A percentile compares a stretch with the other conserved stretches of the same genome.
Conservation (phyloP, 1,140 invertebrate genomes). For the Aphelenchoides avenae region DNA sequence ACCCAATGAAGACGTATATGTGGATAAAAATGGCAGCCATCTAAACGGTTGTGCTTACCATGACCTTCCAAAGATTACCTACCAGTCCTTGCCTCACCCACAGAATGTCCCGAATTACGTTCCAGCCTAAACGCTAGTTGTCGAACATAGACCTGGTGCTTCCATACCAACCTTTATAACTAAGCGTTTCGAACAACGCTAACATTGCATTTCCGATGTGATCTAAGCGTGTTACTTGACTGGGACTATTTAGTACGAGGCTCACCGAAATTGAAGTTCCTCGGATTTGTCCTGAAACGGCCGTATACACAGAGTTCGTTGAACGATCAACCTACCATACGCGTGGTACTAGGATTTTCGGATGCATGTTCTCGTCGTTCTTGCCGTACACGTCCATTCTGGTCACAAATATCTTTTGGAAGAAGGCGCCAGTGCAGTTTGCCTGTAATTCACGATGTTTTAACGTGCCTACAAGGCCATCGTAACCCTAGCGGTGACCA, state of each 20-base stretch:
- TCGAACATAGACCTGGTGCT: too few relatives aligned
- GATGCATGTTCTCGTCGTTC: constrained; percentile 73
- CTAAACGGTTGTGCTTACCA: neutral
- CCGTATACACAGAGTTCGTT: neutral
- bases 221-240: constrained; percentile 96
- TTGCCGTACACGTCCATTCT: constrained; percentile 86
- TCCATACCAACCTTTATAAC: constrained; percentile 99
- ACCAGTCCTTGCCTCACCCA: constrained; percentile 88
- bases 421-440: constrained; percentile 91
- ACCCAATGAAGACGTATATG: constrained; percentile 97
- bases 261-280: constrained; percentile 35
- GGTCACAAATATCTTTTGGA: constrained; percentile 89
- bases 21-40: constrained; percentile 86
- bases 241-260: constrained; percentile 71
- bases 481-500: constrained; percentile 10
- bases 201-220: constrained; percentile 97
- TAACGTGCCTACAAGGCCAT: neutral
- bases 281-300: constrained; percentile 49
- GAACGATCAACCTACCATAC: constrained; percentile 73
- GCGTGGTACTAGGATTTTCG: constrained; percentile 88
- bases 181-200: constrained; percentile 94
- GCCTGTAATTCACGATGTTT: constrained; percentile 64
- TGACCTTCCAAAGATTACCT: constrained; percentile 61
- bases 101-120: constrained; percentile 94
- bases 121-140: too few relatives aligned